Conservation (phyloP, 2,797 vertebrate genomes). For the Sciurus vulgaris region DNA sequence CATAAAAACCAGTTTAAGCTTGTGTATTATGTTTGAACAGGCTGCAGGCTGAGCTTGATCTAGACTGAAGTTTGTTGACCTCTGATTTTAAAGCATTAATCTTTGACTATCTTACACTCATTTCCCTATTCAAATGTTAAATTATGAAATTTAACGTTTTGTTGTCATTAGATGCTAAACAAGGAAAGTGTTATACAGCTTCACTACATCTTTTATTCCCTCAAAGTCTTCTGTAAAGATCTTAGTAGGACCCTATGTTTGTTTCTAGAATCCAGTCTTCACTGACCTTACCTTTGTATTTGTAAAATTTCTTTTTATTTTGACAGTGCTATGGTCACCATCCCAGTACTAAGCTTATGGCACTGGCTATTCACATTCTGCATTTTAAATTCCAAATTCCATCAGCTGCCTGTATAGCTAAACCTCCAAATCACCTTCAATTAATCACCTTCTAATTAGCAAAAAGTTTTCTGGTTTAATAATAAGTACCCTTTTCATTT, state of each 20-base stretch:
- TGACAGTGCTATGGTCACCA: background rate
- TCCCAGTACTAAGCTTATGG: background rate
- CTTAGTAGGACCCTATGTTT: background rate
- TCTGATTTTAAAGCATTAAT: constrained; percentile 28
- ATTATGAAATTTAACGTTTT: background rate
- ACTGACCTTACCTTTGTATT: background rate
- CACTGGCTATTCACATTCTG: background rate
- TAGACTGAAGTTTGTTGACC: background rate
- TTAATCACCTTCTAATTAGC: background rate
- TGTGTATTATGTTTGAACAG: background rate
- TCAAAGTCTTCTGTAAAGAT: background rate
- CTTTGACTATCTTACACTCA: background rate
- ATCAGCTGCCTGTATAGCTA: background rate
- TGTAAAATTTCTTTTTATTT: background rate
- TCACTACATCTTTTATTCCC: background rate
- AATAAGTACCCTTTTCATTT: background rate
- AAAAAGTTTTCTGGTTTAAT: background rate
- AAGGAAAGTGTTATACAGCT: background rate
- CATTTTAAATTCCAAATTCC: background rate
- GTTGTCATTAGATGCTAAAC: background rate
- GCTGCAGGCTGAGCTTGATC: background rate
- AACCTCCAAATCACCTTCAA: background rate
- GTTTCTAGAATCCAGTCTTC: background rate
- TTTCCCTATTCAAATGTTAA: background rate
- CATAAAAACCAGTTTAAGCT: background rate